phyloP scores from a whole-genome alignment of 2,888 invertebrate genomes.

The Beris chalybata region DNA sequence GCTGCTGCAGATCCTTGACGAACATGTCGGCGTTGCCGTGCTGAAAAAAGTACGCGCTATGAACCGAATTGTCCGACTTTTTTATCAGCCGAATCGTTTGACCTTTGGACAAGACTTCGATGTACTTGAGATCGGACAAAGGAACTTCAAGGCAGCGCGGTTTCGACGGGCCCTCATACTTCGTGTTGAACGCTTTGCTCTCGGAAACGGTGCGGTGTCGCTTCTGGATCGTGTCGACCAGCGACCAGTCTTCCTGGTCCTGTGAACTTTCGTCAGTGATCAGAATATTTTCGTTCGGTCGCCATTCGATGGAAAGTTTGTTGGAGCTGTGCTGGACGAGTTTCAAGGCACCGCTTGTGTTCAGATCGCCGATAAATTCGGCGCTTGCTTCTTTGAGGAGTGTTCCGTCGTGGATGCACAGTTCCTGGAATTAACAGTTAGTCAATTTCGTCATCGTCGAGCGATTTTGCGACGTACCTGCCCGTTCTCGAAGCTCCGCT shows the following conservation, averaged over 20 bases:
- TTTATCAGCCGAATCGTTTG: constrained; percentile 67
- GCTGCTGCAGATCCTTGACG: constrained; percentile 49
- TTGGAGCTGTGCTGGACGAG: constrained; percentile 53
- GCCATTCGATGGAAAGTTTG: constrained; percentile 76
- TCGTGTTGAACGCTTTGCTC: constrained; percentile 53
- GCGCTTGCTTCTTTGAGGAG: constrained; percentile 68
- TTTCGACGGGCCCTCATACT: constrained; percentile 47
- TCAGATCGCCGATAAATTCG: constrained; percentile 64
- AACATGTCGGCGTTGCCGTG: constrained; percentile 79
- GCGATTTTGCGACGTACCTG: constrained; percentile 23
- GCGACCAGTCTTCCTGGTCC: constrained; percentile 79
- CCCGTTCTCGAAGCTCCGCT: constrained; percentile 21
- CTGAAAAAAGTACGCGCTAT: constrained; percentile 81
- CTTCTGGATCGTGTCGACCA: constrained; percentile 69
- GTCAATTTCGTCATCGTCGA: constrained; percentile 12
- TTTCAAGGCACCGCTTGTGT: constrained; percentile 58
- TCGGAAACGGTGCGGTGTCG: constrained; percentile 54
- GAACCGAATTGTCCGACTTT: constrained; percentile 60
- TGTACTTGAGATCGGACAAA: constrained; percentile 67
- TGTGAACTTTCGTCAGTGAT: constrained; percentile 75
- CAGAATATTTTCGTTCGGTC: constrained; percentile 70
- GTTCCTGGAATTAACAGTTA: constrained; percentile 16
- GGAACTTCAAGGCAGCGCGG: constrained; percentile 61
- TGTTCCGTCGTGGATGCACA: constrained; percentile 80
- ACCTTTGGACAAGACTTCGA: constrained; percentile 61